phyloP scores from a whole-genome alignment of 1,140 invertebrate genomes.

The Caenorhabditis briggsae region DNA sequence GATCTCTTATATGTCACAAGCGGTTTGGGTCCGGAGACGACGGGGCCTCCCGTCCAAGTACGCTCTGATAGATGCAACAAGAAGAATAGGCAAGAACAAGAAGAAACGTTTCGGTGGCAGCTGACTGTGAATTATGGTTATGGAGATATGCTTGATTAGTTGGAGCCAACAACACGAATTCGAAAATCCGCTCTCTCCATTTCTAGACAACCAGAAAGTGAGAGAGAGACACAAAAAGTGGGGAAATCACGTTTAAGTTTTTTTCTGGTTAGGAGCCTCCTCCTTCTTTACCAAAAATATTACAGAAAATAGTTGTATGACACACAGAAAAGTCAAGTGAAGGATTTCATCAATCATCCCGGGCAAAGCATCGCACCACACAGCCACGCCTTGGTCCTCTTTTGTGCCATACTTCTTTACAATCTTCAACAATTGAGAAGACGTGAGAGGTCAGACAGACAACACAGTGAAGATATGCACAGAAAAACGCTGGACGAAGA shows the following conservation, averaged over 20 bases:
- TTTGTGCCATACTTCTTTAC: conserved; percentile 54
- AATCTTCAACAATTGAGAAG: conserved; percentile 52
- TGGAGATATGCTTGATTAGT: conserved; percentile 45
- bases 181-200: no score
- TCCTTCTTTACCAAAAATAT: conserved; percentile 33
- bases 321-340: conserved; percentile 55
- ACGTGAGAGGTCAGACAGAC: conserved; percentile 53
- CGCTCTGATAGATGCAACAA: conserved; percentile 53
- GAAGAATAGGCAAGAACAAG: not conserved
- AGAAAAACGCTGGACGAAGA: not conserved
- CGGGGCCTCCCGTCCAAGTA: conserved; percentile 35
- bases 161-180: not conserved
- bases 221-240: not conserved
- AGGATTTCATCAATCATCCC: conserved; percentile 55
- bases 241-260: conserved; percentile 16
- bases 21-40: conserved; percentile 1
- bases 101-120: not conserved
- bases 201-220: not conserved
- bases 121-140: conserved; percentile 56
- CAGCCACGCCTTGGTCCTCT: conserved; percentile 48
- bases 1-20: conserved; percentile 54
- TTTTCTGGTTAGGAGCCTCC: not conserved
- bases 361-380: conserved; percentile 38
- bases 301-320: conserved; percentile 55
- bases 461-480: not conserved